Percentiles rank a stretch among this genome's conserved stretches.
Evolutionary conservation across 2,888 invertebrate genomes (phyloP).

Genomic region (Masnerella sp.): DNA sequence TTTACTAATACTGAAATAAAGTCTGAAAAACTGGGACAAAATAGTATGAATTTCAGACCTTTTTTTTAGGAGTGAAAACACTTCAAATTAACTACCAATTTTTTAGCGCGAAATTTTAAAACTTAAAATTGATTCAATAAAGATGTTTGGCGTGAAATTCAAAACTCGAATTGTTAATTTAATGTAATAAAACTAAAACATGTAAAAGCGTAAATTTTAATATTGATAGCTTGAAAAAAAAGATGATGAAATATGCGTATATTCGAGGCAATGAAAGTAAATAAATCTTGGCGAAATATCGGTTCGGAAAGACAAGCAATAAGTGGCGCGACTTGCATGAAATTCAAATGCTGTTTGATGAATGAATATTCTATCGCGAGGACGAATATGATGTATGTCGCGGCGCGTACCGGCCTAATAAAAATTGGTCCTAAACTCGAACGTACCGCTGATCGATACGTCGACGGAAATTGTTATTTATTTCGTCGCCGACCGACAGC

Average conservation of each 20-base stretch:
- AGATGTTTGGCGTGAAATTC: no score
- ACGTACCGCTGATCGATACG: conserved; percentile 35
- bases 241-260: no score
- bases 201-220: no score
- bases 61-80: no score
- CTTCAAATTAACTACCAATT: neutral
- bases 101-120: conserved; percentile 1
- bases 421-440: conserved; percentile 44
- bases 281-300: neutral
- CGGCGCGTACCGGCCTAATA: conserved; percentile 35
- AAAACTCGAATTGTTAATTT: no score
- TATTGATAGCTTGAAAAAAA: no score
- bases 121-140: neutral
- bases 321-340: conserved; percentile 41
- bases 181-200: no score
- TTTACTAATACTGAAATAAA: no score
- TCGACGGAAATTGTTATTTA: conserved; percentile 32
- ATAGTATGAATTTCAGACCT: no score
- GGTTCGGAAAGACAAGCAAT: conserved; percentile 37
- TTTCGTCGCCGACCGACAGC: neutral
- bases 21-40: no score
- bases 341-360: conserved; percentile 54
- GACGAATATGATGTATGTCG: conserved; percentile 40
- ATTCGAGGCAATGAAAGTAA: no score
- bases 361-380: conserved; percentile 48